phyloP scores from a whole-genome alignment of 2,797 vertebrate genomes.

The Chanos chanos region DNA sequence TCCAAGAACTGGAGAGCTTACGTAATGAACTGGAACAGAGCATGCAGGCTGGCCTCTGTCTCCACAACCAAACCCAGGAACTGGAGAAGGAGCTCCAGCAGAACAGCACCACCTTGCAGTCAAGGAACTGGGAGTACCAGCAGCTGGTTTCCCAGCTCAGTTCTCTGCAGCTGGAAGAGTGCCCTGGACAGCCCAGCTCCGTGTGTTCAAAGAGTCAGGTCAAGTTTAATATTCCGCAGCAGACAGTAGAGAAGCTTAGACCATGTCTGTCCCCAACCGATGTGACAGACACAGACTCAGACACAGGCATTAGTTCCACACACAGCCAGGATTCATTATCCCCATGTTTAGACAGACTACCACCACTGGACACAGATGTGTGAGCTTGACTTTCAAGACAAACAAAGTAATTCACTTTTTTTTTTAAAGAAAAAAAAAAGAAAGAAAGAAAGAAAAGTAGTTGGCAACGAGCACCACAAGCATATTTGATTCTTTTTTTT shows the following conservation, averaged over 20 bases:
- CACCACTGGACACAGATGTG: conserved; percentile 69
- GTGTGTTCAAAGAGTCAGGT: conserved; percentile 53
- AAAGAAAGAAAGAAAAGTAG: background rate
- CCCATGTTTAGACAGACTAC: conserved; percentile 70
- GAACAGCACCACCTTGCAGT: conserved; percentile 73
- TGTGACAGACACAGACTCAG: conserved; percentile 91
- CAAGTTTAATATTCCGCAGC: conserved; percentile 50
- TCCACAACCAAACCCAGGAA: conserved; percentile 76
- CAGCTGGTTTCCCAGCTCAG: conserved; percentile 80
- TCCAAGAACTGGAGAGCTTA: conserved; percentile 67
- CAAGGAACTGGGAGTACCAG: conserved; percentile 86
- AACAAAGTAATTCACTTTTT: background rate
- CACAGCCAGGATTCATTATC: conserved; percentile 94
- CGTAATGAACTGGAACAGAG: conserved; percentile 77
- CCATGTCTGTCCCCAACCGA: conserved; percentile 69
- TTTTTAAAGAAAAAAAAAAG: background rate
- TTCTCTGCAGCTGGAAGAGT: conserved; percentile 66
- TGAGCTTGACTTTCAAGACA: conserved; percentile 23
- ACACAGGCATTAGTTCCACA: conserved; percentile 97
- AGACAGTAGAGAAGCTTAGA: conserved; percentile 58
- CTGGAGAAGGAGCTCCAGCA: conserved; percentile 81
- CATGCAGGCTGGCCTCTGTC: conserved; percentile 77
- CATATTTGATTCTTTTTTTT: too few species aligned
- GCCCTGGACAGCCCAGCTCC: conserved; percentile 46
- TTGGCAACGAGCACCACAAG: too few species aligned